These are phyloP conservation scores for Calameuta filiformis DNA, from an alignment of 2,888 invertebrate genomes.

Conservation along the genomic window DNA sequence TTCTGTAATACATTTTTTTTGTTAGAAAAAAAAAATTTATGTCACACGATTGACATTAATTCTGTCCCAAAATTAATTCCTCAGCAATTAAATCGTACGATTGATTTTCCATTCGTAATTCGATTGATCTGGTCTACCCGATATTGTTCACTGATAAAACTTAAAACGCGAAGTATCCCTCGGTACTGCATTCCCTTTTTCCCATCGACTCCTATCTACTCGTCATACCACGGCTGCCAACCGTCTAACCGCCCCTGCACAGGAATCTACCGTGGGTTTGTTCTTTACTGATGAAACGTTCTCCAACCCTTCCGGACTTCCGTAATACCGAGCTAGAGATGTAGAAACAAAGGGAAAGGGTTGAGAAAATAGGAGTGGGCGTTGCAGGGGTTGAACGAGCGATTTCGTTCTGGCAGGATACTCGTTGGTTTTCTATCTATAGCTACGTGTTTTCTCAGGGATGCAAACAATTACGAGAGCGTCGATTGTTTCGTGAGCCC, in stretches of 20 bases:
- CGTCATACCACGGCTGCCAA: not conserved
- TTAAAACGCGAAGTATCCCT: not conserved
- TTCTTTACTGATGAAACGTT: not conserved
- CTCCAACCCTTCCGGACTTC: not conserved
- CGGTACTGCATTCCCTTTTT: not conserved
- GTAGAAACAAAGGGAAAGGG: not conserved
- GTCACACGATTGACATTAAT: not conserved
- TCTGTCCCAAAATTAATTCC: not conserved
- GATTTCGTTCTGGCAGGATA: not conserved
- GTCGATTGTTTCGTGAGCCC: not conserved
- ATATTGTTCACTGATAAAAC: not conserved
- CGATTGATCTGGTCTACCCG: not conserved
- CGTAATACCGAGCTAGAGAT: not conserved
- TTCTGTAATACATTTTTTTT: not conserved
- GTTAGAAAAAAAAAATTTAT: not conserved
- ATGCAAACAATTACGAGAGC: not conserved
- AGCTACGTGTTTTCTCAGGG: not conserved
- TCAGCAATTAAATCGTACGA: not conserved
- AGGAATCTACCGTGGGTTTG: not conserved
- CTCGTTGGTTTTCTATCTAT: not conserved
- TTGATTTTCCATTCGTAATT: not conserved
- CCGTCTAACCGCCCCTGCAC: not conserved
- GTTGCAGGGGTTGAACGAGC: not conserved
- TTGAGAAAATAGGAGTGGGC: not conserved
- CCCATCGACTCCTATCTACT: not conserved